Percentiles rank a stretch among this genome's conserved stretches.
These are phyloP conservation scores for Mus pahari DNA, from an alignment of 2,113 vertebrate genomes.

Conservation along the genomic window DNA sequence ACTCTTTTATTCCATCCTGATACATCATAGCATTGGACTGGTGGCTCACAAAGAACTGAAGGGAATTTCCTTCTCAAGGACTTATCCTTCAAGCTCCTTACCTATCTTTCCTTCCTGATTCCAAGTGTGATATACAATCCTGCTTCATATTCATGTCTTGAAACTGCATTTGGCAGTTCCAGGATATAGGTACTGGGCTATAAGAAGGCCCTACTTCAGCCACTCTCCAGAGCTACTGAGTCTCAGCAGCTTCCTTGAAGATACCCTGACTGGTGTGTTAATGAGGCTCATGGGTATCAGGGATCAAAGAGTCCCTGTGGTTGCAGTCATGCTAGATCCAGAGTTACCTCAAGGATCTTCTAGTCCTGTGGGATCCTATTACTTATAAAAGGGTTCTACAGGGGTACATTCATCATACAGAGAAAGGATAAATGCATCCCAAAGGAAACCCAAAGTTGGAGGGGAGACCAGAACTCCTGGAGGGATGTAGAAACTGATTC, in stretches of 20 bases:
- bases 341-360: neutral
- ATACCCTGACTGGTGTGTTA: neutral
- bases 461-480: neutral
- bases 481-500: neutral
- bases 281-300: slow-evolving; percentile 20
- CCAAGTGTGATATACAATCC: neutral
- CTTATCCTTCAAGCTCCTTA: neutral
- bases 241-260: neutral
- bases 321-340: neutral
- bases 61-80: neutral
- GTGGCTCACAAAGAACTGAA: neutral
- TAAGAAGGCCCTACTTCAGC: neutral
- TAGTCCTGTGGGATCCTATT: slow-evolving; percentile 52
- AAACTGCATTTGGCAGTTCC: neutral
- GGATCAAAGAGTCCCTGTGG: neutral
- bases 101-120: neutral
- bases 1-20: neutral
- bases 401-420: neutral
- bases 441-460: neutral
- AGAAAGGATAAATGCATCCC: neutral
- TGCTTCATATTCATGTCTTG: neutral
- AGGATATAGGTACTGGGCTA: neutral
- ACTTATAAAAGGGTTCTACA: neutral
- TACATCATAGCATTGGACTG: neutral
- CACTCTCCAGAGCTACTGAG: neutral